phyloP scores from a whole-genome alignment of 2,888 invertebrate species.

The Polymixis flavicincta region DNA sequence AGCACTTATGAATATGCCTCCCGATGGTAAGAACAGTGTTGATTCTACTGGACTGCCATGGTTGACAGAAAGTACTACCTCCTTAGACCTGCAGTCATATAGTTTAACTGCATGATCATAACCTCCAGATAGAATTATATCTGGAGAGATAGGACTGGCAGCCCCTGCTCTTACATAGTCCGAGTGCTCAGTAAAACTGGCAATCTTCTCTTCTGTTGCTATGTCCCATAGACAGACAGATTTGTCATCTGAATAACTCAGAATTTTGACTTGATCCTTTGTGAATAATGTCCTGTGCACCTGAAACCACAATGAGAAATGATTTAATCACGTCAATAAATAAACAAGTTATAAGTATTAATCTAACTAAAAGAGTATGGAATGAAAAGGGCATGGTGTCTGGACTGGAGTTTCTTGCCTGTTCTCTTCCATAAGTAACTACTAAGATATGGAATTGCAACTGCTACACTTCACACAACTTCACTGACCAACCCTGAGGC shows the following conservation, averaged over 20 bases:
- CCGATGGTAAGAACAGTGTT: slow-evolving; percentile 96
- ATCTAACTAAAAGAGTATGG: neutral
- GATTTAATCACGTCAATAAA: no score
- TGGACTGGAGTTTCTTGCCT: neutral
- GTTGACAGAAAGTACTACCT: slow-evolving; percentile 93
- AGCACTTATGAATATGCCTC: slow-evolving; percentile 97
- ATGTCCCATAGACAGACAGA: slow-evolving; percentile 97
- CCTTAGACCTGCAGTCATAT: slow-evolving; percentile 95
- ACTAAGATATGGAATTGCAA: no score
- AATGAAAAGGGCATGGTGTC: neutral
- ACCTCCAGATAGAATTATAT: slow-evolving; percentile 95
- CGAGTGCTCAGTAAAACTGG: slow-evolving; percentile 92
- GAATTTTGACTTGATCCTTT: slow-evolving; percentile 94
- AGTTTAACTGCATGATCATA: slow-evolving; percentile 97
- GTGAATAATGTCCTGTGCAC: slow-evolving; percentile 96
- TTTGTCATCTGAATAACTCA: slow-evolving; percentile 98
- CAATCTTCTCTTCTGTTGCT: slow-evolving; percentile 94
- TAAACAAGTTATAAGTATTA: neutral
- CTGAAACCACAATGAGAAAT: slow-evolving; percentile 71
- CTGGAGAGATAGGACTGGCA: slow-evolving; percentile 93
- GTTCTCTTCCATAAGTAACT: no score
- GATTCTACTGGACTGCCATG: slow-evolving; percentile 98
- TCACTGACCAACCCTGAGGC: no score
- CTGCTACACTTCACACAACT: no score
- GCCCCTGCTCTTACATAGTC: slow-evolving; percentile 97